Conservation (phyloP, 2,113 vertebrate genomes). For the Acrocephalus kingi region DNA sequence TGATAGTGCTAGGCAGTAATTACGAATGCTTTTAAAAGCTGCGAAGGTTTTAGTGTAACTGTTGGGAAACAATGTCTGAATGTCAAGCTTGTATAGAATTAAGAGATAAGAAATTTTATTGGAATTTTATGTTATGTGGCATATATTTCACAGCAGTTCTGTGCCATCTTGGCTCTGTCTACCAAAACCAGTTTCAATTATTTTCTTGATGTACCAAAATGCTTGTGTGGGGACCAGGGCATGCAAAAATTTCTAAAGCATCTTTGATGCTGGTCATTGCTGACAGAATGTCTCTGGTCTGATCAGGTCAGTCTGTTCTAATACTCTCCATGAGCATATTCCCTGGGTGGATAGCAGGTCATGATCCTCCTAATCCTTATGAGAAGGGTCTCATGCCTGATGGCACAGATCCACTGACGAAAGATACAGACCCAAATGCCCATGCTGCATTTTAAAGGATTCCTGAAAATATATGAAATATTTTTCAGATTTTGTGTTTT, state of each 20-base stretch:
- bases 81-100: neutral
- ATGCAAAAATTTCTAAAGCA: neutral
- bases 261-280: neutral
- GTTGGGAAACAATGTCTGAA: neutral
- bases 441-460: neutral
- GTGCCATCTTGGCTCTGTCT: neutral
- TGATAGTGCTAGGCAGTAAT: neutral
- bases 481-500: neutral
- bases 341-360: neutral
- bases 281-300: neutral
- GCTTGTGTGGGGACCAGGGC: accelerated
- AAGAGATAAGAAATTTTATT: neutral
- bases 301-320: neutral
- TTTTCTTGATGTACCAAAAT: neutral
- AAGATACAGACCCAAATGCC: neutral
- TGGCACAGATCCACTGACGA: neutral
- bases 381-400: neutral
- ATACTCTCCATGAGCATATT: neutral
- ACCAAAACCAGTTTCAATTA: neutral
- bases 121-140: neutral
- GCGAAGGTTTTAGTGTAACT: neutral
- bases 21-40: neutral
- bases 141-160: neutral
- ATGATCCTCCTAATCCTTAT: neutral
- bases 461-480: neutral